Evolutionary conservation across 2,113 vertebrate genomes (phyloP), one percentile per base, ranked within the genome.

Genomic region (Salvelinus alpinus): DNA sequence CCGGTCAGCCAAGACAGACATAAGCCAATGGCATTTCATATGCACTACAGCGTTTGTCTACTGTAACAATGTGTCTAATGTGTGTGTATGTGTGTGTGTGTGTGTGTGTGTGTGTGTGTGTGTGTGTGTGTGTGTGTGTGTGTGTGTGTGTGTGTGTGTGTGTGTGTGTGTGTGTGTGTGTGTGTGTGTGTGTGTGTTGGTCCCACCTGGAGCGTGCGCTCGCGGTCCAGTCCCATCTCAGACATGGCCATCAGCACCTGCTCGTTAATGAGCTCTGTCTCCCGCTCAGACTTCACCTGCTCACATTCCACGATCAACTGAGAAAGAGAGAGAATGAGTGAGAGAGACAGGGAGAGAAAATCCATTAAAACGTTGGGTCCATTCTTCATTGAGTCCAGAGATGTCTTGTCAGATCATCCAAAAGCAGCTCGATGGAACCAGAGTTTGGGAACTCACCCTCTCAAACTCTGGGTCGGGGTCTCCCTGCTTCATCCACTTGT

Each of bases 401-500:
- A 8, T 2, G 59, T 7, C n/a, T 16, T 57, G 54, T 1, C 54
- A 57, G 54, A 44, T 18, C 51, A 18, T 38, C 14, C 8, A 27
- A 16, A n/a, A 60, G 62, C 24, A 6, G 25, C 25, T 16, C 4
- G 57, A 64, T 9, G 47, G 34, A 9, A 34, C n/a, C 13, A 5
- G 57, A 13, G 38, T 12, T 44, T 11, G 38, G 12, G 48, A 27
- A 65, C 95, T 96, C 85, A 99, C 98, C 94, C 95, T 91, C 66
- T 99, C 97, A 4, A 99, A 99, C 57, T 96, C 96, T 0, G 96
- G 94, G 6, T 99, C 97, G 0, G 94, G 92, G 76, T 99, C 98
- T 74, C 98, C 98, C 1, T 94, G 94, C 87, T 95, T 97, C 97
- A 99, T 99, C 98, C 98, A 99, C 92, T 99, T 99, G 94, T 99